Evolutionary conservation across 2,113 vertebrate genomes (phyloP).

Genomic region (Pachypanchax playfairii): DNA sequence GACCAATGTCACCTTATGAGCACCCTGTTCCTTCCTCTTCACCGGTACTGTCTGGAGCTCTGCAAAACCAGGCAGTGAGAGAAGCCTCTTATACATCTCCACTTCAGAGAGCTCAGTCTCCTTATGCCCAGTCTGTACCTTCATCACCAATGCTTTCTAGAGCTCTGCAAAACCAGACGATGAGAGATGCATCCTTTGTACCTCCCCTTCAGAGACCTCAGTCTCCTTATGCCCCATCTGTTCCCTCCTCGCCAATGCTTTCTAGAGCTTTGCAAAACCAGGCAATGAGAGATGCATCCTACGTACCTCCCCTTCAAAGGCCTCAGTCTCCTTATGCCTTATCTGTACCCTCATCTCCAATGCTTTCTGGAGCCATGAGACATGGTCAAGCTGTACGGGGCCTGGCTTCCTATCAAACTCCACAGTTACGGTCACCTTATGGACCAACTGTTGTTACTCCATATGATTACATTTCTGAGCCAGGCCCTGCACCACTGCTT

Average conservation of each 20-base stretch:
- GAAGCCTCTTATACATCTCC: slow-evolving; percentile 58
- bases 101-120: slow-evolving; percentile 52
- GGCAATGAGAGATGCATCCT: slow-evolving; percentile 62
- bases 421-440: slow-evolving; percentile 62
- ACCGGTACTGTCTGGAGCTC: slow-evolving; percentile 36
- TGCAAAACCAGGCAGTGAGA: too few relatives aligned
- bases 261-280: slow-evolving; percentile 70
- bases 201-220: slow-evolving; percentile 52
- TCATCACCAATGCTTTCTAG: slow-evolving; percentile 55
- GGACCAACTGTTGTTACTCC: slow-evolving; percentile 71
- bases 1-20: slow-evolving; percentile 48
- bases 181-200: slow-evolving; percentile 50
- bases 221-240: slow-evolving; percentile 58
- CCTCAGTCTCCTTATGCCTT: slow-evolving; percentile 62
- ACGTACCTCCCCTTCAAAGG: slow-evolving; percentile 54
- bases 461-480: slow-evolving; percentile 76
- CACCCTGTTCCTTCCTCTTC: slow-evolving; percentile 54
- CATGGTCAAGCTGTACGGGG: slow-evolving; percentile 64
- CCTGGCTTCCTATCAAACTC: slow-evolving; percentile 59
- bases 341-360: slow-evolving; percentile 63
- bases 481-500: slow-evolving; percentile 71
- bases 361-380: slow-evolving; percentile 72
- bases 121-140: slow-evolving; percentile 54
- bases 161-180: too few relatives aligned
- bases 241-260: slow-evolving; percentile 61